Percentiles rank a stretch among this genome's conserved stretches.
phyloP scores from a whole-genome alignment of 2,888 invertebrate species.

The Acanthosepion esculentum region DNA sequence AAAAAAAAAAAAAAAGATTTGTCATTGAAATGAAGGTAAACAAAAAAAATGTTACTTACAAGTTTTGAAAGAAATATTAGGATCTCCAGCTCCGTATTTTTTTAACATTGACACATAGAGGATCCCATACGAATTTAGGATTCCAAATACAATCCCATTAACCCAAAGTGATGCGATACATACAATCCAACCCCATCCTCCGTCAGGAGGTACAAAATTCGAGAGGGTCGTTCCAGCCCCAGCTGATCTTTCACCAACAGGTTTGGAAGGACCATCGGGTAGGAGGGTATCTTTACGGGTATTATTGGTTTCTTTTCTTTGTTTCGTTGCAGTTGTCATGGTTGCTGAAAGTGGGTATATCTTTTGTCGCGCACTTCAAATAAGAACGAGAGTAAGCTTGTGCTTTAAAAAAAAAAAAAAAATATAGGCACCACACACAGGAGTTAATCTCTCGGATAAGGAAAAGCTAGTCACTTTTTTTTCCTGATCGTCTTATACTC shows the following conservation, averaged over 20 bases:
- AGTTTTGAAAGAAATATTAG: conserved; percentile 87
- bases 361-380: too few species aligned
- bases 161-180: conserved; percentile 89
- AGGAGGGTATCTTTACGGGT: background rate
- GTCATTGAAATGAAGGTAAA: background rate
- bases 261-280: background rate
- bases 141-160: conserved; percentile 91
- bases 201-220: conserved; percentile 77
- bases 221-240: conserved; percentile 45
- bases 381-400: too few species aligned
- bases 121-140: conserved; percentile 91
- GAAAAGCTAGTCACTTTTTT: background rate
- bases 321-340: background rate
- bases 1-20: too few species aligned
- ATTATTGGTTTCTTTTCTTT: background rate
- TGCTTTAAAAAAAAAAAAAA: too few species aligned
- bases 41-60: conserved; percentile 78
- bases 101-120: conserved; percentile 81
- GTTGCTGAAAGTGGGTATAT: background rate
- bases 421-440: too few species aligned
- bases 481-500: too few species aligned
- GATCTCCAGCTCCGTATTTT: conserved; percentile 79
- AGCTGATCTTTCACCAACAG: background rate
- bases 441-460: too few species aligned
- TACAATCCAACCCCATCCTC: conserved; percentile 88